Conservation (phyloP, 2,113 vertebrate species). For the Sarotherodon lohbergeri region DNA sequence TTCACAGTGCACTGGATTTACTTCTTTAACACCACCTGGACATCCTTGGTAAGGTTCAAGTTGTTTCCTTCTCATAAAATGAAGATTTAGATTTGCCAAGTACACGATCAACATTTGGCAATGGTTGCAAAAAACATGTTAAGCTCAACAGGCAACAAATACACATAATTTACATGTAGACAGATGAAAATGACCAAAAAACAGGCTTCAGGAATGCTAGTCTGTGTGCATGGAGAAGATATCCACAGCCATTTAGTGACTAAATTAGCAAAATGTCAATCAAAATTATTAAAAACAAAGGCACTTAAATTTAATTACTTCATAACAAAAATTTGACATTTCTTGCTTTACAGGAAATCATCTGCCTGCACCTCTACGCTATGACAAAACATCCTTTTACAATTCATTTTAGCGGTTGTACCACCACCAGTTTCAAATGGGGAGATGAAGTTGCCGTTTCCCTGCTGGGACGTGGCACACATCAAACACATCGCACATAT, state of each 20-base stretch:
- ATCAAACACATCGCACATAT: neutral
- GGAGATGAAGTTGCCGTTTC: neutral
- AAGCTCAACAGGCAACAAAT: neutral
- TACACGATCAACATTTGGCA: neutral
- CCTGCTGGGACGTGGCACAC: neutral
- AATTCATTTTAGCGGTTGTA: neutral
- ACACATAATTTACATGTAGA: neutral
- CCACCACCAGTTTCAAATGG: neutral
- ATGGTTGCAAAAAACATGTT: accelerated
- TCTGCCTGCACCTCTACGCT: neutral
- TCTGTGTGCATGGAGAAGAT: too few relatives aligned
- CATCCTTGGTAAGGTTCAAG: neutral
- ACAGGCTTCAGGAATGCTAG: neutral
- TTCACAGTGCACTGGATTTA: neutral
- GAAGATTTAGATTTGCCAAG: neutral
- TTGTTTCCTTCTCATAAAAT: neutral
- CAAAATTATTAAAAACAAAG: neutral
- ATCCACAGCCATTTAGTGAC: too few relatives aligned
- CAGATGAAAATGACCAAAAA: neutral
- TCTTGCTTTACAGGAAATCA: neutral
- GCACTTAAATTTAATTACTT: neutral
- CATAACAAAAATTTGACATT: neutral
- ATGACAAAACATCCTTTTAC: neutral
- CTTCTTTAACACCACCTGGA: neutral
- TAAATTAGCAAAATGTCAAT: neutral